phyloP scores from a whole-genome alignment of 2,888 invertebrate genomes.

The Dorcus hopei region DNA sequence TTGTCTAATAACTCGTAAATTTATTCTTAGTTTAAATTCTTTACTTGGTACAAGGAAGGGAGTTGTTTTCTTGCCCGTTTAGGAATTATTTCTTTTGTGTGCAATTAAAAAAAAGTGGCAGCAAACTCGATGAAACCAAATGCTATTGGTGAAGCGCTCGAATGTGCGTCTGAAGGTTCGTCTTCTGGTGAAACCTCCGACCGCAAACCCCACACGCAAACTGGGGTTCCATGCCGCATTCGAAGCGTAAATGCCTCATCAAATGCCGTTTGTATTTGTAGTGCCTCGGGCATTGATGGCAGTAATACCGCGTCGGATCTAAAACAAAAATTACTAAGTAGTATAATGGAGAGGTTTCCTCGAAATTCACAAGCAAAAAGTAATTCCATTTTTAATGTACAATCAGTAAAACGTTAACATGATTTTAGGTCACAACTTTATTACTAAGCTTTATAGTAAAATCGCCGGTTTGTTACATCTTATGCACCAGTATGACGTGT shows the following conservation, averaged over 20 bases:
- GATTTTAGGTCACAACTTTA: not conserved
- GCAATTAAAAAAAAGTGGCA: not conserved
- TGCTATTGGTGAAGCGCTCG: constrained; percentile 3
- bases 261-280: constrained; percentile 19
- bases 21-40: not conserved
- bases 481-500: constrained; percentile 2
- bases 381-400: too few species aligned
- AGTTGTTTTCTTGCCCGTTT: not conserved
- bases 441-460: not conserved
- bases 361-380: too few species aligned
- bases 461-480: not conserved
- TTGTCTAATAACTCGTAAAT: too few species aligned
- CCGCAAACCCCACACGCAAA: constrained; percentile 33
- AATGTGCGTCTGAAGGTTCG: constrained; percentile 27
- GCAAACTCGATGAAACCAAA: not conserved
- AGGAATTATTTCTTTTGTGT: not conserved
- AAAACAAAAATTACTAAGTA: constrained; percentile 5
- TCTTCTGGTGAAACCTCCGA: constrained; percentile 38
- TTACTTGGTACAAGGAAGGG: not conserved
- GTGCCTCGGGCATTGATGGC: constrained; percentile 11
- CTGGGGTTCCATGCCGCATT: constrained; percentile 26
- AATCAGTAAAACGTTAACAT: not conserved
- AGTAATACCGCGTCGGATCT: constrained; percentile 11
- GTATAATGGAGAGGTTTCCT: not conserved
- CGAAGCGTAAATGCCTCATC: constrained; percentile 24